These are phyloP conservation scores for Embiotoca jacksoni DNA, from an alignment of 2,113 vertebrate species.

Conservation along the genomic window DNA sequence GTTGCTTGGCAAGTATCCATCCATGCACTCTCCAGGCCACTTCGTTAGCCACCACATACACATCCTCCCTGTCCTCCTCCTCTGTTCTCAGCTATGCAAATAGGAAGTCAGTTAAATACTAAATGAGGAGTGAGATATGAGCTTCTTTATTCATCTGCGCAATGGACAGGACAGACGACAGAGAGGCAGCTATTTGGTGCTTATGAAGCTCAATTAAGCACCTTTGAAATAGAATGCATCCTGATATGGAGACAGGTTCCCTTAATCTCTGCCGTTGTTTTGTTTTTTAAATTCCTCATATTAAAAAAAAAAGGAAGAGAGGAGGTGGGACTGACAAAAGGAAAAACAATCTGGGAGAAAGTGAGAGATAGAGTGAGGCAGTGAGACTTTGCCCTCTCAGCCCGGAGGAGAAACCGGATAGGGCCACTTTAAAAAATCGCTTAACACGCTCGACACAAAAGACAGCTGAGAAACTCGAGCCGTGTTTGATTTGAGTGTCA, in stretches of 20 bases:
- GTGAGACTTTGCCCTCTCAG: conserved; percentile 55
- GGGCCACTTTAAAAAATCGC: conserved; percentile 80
- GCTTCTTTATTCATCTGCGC: conserved; percentile 47
- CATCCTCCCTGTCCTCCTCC: conserved; percentile 2
- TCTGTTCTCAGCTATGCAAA: conserved; percentile 70
- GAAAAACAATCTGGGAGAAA: conserved; percentile 22
- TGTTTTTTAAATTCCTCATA: not conserved
- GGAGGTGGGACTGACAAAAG: accelerated
- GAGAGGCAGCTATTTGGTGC: accelerated
- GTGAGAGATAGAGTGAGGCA: conserved; percentile 45
- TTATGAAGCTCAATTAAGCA: conserved; percentile 1
- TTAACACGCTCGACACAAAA: conserved; percentile 83
- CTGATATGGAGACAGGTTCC: not conserved
- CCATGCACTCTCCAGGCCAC: conserved; percentile 76
- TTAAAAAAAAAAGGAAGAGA: not conserved
- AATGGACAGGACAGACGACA: not conserved
- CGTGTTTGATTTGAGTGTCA: conserved; percentile 77
- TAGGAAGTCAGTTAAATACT: conserved; percentile 67
- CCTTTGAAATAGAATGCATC: not conserved
- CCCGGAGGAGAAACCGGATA: conserved; percentile 78
- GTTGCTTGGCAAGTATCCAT: conserved; percentile 77
- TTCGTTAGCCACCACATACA: conserved; percentile 72
- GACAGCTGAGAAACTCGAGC: conserved; percentile 80
- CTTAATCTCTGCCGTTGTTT: not conserved
- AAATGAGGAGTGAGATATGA: conserved; percentile 68